phyloP scores from a whole-genome alignment of 2,113 vertebrate genomes.

The Tachycineta bicolor region DNA sequence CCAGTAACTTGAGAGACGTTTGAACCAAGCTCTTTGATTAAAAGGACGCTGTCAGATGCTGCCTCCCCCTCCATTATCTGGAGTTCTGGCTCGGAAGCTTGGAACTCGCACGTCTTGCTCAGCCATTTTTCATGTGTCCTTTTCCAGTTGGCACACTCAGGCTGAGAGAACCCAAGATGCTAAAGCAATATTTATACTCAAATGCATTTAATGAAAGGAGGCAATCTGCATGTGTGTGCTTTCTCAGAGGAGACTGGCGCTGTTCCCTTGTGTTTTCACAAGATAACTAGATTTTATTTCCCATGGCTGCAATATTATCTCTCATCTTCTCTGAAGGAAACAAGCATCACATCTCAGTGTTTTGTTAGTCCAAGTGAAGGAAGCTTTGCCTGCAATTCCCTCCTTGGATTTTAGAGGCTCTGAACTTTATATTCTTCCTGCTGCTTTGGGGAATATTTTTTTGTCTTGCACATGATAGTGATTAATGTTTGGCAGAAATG shows the following conservation, averaged over 20 bases:
- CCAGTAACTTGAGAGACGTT: slow-evolving; percentile 17
- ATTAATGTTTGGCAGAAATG: slow-evolving; percentile 20
- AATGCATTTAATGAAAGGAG: slow-evolving; percentile 62
- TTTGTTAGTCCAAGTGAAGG: slow-evolving; percentile 22
- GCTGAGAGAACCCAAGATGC: slow-evolving; percentile 58
- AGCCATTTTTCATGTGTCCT: slow-evolving; percentile 55
- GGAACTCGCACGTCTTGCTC: slow-evolving; percentile 25
- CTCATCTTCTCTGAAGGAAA: slow-evolving; percentile 19
- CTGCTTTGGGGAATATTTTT: neutral
- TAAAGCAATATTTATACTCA: slow-evolving; percentile 68
- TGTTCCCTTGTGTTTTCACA: slow-evolving; percentile 50
- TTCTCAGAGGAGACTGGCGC: slow-evolving; percentile 57
- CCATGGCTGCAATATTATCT: slow-evolving; percentile 34
- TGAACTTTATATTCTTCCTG: neutral
- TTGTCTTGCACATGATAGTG: neutral
- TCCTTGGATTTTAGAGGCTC: neutral
- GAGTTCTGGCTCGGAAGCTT: slow-evolving; percentile 18
- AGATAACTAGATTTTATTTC: slow-evolving; percentile 46
- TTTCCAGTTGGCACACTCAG: slow-evolving; percentile 65
- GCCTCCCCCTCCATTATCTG: slow-evolving; percentile 44
- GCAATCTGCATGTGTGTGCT: slow-evolving; percentile 65
- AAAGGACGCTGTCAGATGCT: slow-evolving; percentile 34
- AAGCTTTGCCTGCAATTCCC: neutral
- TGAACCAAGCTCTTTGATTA: slow-evolving; percentile 41
- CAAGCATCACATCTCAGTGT: neutral